phyloP scores from a whole-genome alignment of 2,797 vertebrate genomes.

The Sparidentex hasta region DNA sequence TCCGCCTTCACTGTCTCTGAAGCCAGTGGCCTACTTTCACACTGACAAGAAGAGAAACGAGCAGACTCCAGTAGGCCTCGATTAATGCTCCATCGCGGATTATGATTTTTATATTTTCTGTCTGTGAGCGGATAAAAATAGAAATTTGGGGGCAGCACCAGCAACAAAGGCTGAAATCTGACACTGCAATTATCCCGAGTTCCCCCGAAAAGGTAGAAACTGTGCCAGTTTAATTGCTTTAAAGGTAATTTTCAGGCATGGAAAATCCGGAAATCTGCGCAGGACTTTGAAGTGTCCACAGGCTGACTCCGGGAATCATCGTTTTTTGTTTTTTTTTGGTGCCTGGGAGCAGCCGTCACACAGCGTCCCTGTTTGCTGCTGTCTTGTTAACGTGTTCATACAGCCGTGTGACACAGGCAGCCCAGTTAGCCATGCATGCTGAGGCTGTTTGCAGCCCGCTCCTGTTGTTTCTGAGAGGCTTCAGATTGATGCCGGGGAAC shows the following conservation, averaged over 20 bases:
- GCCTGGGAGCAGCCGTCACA: slow-evolving; percentile 51
- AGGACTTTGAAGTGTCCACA: slow-evolving; percentile 56
- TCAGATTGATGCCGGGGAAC: slow-evolving; percentile 57
- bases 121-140: slow-evolving; percentile 47
- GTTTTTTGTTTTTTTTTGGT: slow-evolving; percentile 31
- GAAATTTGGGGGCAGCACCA: slow-evolving; percentile 36
- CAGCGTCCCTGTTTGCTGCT: slow-evolving; percentile 40
- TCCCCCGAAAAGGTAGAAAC: slow-evolving; percentile 42
- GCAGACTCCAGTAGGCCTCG: not conserved
- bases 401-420: slow-evolving; percentile 68
- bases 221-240: slow-evolving; percentile 54
- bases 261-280: slow-evolving; percentile 53
- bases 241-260: slow-evolving; percentile 48
- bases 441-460: slow-evolving; percentile 58
- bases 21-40: slow-evolving; percentile 71
- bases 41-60: slow-evolving; percentile 54
- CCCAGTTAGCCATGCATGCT: slow-evolving; percentile 69
- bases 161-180: slow-evolving; percentile 44
- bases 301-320: slow-evolving; percentile 40
- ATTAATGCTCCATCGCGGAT: slow-evolving; percentile 22
- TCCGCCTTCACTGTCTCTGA: slow-evolving; percentile 61
- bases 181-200: slow-evolving; percentile 48
- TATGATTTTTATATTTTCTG: slow-evolving; percentile 46
- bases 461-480: slow-evolving; percentile 36
- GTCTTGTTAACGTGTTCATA: slow-evolving; percentile 68